Evolutionary conservation across 2,113 vertebrate species (phyloP), one percentile per base, ranked within the genome.

Genomic region (Gobio gobio): DNA sequence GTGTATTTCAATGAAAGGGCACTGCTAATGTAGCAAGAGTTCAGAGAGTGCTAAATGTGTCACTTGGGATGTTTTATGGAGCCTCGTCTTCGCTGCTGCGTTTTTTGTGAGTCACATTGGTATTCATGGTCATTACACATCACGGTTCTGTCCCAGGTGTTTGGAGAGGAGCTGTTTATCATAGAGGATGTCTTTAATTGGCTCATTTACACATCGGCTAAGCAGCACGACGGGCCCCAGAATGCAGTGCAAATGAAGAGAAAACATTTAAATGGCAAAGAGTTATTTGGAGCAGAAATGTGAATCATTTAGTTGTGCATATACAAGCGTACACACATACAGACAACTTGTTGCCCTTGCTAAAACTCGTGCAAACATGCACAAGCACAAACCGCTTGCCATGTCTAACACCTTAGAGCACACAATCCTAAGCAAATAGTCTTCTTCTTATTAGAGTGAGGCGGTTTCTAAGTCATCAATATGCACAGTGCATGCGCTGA

Each of bases 161-260:
- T 91, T 89, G 86, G 90, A 91, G 66, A 90, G 88, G 61, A 88
- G 86, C 88, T 91, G 90, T 92, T 92, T 93, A 91, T 93, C 90
- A 93, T 87, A 86, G 87, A 92, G 90, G 92, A 91, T 91, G 83
- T 84, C 87, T 90, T 83, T 93, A 94, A 93, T 93, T 93, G 90
- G 90, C 82, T 92, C 89, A 93, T 94, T 92, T 93, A 88, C 87
- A 91, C 91, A 92, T 90, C 40, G 10, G 83, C 85, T 88, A 89
- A 92, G 88, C 90, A 91, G 86, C 87, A 90, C 64, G 63, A 78
- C 79, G 70, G 84, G 20, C 86, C 87, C 91, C 79, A 90, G 89
- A 92, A 91, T 91, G 91, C 89, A 85, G 86, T 83, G 81, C 78
- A 88, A 86, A 83, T 47, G 49, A 66, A 86, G 84, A 81, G 18